Evolutionary conservation across 1,140 invertebrate species (phyloP).

Genomic region (Globodera rostochiensis): DNA sequence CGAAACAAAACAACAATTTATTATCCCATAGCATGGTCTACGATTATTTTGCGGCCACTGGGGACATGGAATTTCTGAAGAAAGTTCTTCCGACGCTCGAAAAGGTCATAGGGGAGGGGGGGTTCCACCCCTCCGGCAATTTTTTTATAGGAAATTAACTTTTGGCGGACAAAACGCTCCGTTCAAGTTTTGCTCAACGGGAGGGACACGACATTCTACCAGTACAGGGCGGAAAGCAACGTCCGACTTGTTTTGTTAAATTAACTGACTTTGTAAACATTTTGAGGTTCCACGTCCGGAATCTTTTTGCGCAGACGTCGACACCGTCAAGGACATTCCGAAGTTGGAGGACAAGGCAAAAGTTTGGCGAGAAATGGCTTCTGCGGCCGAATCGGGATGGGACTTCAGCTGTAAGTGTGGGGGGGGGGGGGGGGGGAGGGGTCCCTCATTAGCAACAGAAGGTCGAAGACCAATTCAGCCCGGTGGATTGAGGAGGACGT

Average conservation of each 20-base stretch:
- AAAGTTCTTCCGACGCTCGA: slow-evolving; percentile 54
- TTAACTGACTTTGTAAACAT: background rate
- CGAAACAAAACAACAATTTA: too few species aligned
- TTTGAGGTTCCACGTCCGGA: slow-evolving; percentile 68
- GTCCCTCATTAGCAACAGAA: too few species aligned
- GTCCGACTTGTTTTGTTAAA: slow-evolving; percentile 7
- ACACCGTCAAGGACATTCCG: slow-evolving; percentile 19
- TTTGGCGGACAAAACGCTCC: slow-evolving; percentile 69
- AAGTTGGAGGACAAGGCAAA: slow-evolving; percentile 32
- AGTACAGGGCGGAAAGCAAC: slow-evolving; percentile 68
- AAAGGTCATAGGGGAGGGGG: slow-evolving; percentile 35
- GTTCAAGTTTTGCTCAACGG: slow-evolving; percentile 42
- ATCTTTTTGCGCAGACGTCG: slow-evolving; percentile 53
- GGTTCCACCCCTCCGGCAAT: background rate
- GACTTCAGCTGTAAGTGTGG: slow-evolving; percentile 68
- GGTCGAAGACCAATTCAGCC: slow-evolving; percentile 20
- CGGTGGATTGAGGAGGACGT: slow-evolving; percentile 42
- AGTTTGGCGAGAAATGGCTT: slow-evolving; percentile 55
- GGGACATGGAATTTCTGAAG: slow-evolving; percentile 74
- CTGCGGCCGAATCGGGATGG: slow-evolving; percentile 67
- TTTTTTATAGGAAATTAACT: slow-evolving; percentile 60
- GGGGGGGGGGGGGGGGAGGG: background rate
- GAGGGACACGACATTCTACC: slow-evolving; percentile 46
- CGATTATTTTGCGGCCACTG: slow-evolving; percentile 75
- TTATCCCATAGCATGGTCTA: slow-evolving; percentile 74